Conservation (phyloP, 2,888 invertebrate genomes). For the Andrena camellia region DNA sequence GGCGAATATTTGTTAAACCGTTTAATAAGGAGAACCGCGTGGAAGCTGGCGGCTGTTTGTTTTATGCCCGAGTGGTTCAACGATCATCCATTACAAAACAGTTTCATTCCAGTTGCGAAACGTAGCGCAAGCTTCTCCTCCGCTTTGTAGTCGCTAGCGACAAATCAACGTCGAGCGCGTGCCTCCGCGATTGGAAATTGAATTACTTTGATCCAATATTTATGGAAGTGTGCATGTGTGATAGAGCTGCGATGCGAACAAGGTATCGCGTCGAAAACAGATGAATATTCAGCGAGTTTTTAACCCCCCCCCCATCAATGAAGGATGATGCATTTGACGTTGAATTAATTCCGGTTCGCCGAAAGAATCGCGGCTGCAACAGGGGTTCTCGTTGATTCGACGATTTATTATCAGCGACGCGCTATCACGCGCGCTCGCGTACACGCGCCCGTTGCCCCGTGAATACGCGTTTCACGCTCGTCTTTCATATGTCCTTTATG, state of each 20-base stretch:
- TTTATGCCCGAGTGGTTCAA: slow-evolving; percentile 22
- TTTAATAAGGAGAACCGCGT: slow-evolving; percentile 40
- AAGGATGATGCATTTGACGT: background rate
- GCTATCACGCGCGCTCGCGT: slow-evolving; percentile 21
- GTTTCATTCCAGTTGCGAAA: background rate
- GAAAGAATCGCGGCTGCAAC: slow-evolving; percentile 17
- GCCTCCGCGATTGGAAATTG: slow-evolving; percentile 6
- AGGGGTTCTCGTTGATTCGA: slow-evolving; percentile 43
- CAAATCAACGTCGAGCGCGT: background rate
- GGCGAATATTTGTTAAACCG: slow-evolving; percentile 55
- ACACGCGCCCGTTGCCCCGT: slow-evolving; percentile 27
- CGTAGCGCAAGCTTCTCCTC: background rate
- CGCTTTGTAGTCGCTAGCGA: background rate
- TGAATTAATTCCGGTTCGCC: slow-evolving; percentile 23
- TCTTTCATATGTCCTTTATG: slow-evolving; percentile 46
- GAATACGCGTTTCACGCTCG: slow-evolving; percentile 38
- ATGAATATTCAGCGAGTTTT: slow-evolving; percentile 19
- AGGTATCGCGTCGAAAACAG: background rate
- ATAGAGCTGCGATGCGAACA: background rate
- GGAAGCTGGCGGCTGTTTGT: slow-evolving; percentile 9
- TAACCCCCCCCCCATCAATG: background rate
- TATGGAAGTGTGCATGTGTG: background rate
- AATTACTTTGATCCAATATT: slow-evolving; percentile 12
- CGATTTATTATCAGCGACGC: slow-evolving; percentile 59
- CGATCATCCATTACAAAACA: slow-evolving; percentile 7